phyloP scores from a whole-genome alignment of 2,113 vertebrate species.

The Sula dactylatra region DNA sequence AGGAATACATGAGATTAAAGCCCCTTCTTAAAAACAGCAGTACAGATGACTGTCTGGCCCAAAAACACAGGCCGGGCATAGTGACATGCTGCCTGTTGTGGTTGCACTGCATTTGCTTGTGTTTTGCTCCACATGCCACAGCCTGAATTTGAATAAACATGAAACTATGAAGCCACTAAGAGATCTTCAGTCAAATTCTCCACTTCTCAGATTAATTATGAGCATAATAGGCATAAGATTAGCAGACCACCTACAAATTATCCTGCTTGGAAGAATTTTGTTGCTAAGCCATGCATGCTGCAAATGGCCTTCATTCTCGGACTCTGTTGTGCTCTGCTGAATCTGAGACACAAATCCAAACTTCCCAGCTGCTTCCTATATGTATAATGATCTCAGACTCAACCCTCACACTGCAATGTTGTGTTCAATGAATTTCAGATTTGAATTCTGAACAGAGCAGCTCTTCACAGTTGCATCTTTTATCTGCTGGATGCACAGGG shows the following conservation, averaged over 20 bases:
- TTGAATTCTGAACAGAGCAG: not conserved
- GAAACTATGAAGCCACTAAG: not conserved
- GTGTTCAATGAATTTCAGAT: not conserved
- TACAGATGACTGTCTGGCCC: not conserved
- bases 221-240: not conserved
- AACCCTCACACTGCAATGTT: fast-evolving
- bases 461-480: not conserved
- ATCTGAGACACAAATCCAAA: not conserved
- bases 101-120: not conserved
- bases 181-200: not conserved
- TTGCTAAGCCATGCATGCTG: not conserved
- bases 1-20: not conserved
- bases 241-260: not conserved
- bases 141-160: not conserved
- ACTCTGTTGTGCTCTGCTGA: not conserved
- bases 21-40: not conserved
- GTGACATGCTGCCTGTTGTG: not conserved
- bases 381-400: not conserved
- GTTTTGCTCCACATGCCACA: not conserved
- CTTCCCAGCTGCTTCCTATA: not conserved
- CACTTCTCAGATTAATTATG: not conserved
- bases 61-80: not conserved
- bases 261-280: not conserved
- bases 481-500: not conserved
- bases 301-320: not conserved